These are phyloP conservation scores for Anneissia japonica DNA, from an alignment of 35 echinoderm and acorn worm species.

Conservation along the genomic window DNA sequence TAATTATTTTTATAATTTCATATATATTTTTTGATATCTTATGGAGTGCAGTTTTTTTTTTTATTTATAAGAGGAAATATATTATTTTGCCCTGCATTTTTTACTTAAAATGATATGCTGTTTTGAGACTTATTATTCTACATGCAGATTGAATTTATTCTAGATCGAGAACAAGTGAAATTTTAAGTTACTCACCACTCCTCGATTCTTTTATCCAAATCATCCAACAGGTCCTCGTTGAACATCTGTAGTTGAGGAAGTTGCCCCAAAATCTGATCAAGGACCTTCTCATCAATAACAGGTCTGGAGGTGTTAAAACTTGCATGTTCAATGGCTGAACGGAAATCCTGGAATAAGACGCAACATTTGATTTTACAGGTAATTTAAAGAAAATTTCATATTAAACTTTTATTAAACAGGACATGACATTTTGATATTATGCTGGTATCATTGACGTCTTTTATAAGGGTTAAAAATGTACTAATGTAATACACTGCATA, in stretches of 20 bases:
- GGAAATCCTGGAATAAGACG: constrained; percentile 73
- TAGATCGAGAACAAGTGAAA: not conserved
- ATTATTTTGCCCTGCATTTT: too few relatives aligned
- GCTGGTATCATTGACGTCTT: not conserved
- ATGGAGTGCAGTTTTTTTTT: too few relatives aligned
- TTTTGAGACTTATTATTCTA: too few relatives aligned
- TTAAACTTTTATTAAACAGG: not conserved
- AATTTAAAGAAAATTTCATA: not conserved
- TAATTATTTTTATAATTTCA: too few relatives aligned
- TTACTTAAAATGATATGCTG: too few relatives aligned
- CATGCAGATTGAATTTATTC: too few relatives aligned
- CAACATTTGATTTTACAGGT: too few relatives aligned
- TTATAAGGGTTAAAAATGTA: not conserved
- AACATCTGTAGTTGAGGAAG: constrained; percentile 84
- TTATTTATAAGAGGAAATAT: too few relatives aligned
- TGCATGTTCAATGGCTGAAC: constrained; percentile 48
- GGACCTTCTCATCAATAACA: constrained; percentile 56
- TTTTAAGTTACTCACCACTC: constrained; percentile 58
- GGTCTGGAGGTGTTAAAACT: constrained; percentile 25
- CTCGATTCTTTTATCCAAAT: constrained; percentile 53
- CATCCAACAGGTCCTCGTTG: constrained; percentile 58
- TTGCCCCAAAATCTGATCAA: constrained; percentile 71
- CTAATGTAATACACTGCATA: not conserved
- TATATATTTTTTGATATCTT: too few relatives aligned
- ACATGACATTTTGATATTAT: not conserved